These are phyloP conservation scores for Parthenolecanium corni DNA, from an alignment of 2,888 invertebrate genomes.

Conservation along the genomic window DNA sequence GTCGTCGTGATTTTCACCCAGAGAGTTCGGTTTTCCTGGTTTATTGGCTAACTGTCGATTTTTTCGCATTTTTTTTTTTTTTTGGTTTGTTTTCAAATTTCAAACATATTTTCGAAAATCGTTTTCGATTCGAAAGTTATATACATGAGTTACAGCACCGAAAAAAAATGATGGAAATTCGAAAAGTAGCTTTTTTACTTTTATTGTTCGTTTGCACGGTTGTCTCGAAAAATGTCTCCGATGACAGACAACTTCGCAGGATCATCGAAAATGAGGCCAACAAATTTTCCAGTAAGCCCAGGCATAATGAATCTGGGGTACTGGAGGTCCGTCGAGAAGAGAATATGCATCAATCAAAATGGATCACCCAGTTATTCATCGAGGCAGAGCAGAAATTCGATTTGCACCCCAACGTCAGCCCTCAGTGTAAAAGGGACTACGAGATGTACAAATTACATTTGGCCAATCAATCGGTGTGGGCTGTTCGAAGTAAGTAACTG, in stretches of 20 bases:
- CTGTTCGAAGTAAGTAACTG: constrained; percentile 16
- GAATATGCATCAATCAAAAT: constrained; percentile 12
- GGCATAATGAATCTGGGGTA: background rate
- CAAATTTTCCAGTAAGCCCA: background rate
- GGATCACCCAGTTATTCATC: constrained; percentile 14
- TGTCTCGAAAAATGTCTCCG: constrained; percentile 4
- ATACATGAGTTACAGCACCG: background rate
- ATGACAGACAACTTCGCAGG: background rate
- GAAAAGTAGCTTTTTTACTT: constrained; percentile 7
- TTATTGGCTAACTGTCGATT: background rate
- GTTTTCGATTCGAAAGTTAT: too few relatives aligned
- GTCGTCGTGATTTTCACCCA: too few relatives aligned
- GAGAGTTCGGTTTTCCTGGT: background rate
- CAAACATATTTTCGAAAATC: too few relatives aligned
- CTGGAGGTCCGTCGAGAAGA: background rate
- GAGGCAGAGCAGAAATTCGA: constrained; percentile 8
- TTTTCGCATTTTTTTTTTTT: too few relatives aligned
- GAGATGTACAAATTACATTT: constrained; percentile 19
- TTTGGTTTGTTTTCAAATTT: too few relatives aligned
- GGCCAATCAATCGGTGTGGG: constrained; percentile 12
- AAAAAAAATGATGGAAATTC: constrained; percentile 12
- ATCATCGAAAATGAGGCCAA: constrained; percentile 7
- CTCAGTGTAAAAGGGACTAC: constrained; percentile 13
- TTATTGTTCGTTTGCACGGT: constrained; percentile 11
- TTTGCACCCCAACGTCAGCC: constrained; percentile 4